Evolutionary conservation across 1,140 invertebrate genomes (phyloP), one percentile per base, ranked within the genome.

Genomic region (Listronotus oregonensis): DNA sequence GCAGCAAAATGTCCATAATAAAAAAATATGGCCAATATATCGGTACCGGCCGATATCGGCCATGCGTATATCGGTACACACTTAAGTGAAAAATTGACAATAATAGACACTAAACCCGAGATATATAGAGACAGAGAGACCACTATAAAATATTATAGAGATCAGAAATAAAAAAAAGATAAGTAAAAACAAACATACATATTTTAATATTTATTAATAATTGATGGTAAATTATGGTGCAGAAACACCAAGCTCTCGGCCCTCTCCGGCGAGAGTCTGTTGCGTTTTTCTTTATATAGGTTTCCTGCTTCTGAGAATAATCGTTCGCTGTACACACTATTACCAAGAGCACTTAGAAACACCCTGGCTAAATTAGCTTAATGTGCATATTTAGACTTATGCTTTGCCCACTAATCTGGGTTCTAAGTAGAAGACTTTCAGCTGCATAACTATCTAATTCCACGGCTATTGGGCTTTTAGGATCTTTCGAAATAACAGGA

Each of bases 171-270:
- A n/a, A n/a, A n/a, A n/a, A n/a, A n/a, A n/a, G n/a, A n/a, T n/a
- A n/a, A n/a, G n/a, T n/a, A n/a, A n/a, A n/a, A n/a, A n/a, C n/a
- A n/a, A n/a, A n/a, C n/a, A n/a, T n/a, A n/a, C n/a, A n/a, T n/a
- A n/a, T n/a, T n/a, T n/a, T n/a, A n/a, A n/a, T n/a, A n/a, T n/a
- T n/a, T n/a, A n/a, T n/a, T n/a, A n/a, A n/a, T n/a, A n/a, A n/a
- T n/a, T n/a, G n/a, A n/a, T n/a, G 44, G 44, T 18, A 47, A 47
- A 18, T 47, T 47, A 10, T 47, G 44, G 17, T 47, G 44, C 6
- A 47, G 10, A 47, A 47, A 47, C 5, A 18, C 11, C 18, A 47
- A 47, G 7, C 5, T 9, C 18, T 47, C 44, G 5, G 12, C 44
- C 5, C 15, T 14, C 6, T 47, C 17, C 6, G 12, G 44, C 3